Evolutionary conservation across 2,113 vertebrate genomes (phyloP), one percentile per base, ranked within the genome.

Genomic region (Gnathonemus longibarbis): DNA sequence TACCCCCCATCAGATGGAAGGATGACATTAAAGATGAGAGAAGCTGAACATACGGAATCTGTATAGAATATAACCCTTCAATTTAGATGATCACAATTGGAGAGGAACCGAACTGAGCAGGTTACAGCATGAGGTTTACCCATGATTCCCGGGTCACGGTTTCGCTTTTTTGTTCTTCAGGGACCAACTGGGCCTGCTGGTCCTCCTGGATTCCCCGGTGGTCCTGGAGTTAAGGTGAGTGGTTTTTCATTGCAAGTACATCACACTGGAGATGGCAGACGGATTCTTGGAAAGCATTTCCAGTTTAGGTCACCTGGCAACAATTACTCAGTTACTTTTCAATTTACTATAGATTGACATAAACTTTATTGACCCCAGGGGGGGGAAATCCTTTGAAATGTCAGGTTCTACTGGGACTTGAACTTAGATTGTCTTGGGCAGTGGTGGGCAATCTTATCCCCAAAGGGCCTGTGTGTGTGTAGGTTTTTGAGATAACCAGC

Each of bases 161-260:
- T 2, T 1, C 0, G 0, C 2, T 88, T 5, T 89, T 83, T 93
- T 91, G 62, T 19, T 5, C 3, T 93, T 80, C 92, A 99, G 98
- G 98, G 98, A 92, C 97, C 98, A 84, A 98, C 97, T 80, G 98
- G 98, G 74, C 98, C 98, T 0, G 96, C 98, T 95, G 98, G 98
- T 93, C 96, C 98, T 89, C 96, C 98, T 53, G 98, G 98, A 90
- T 99, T 99, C 97, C 98, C 98, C 0, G 98, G 98, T 92, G 97
- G 97, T 94, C 98, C 97, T 88, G 98, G 98, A 96, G 89, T 97
- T 90, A 99, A 99, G 98, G 98, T 99, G 95, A 93, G 92, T 83
- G 19, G 21, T 11, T 45, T 19, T 35, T 50, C 19, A 8, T 74
- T 10, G 3, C 11, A 24, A 15, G 15, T 80, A 1, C 45, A 42